phyloP scores from a whole-genome alignment of 2,113 vertebrate genomes.

The Peucedramus taeniatus region DNA sequence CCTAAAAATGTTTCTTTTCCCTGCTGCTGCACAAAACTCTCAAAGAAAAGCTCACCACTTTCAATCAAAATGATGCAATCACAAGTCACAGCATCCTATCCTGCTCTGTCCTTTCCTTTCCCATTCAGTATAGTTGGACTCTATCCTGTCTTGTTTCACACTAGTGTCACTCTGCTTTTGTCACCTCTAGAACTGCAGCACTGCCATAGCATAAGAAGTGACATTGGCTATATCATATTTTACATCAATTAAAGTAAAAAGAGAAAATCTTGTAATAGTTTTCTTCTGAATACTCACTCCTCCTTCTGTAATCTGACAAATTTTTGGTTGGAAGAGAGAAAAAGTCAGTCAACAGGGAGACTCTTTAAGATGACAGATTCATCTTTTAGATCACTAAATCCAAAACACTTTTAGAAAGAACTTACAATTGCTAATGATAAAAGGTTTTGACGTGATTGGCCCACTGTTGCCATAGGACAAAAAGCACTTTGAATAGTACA shows the following conservation, averaged over 20 bases:
- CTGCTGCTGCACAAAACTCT: neutral
- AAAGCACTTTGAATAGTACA: neutral
- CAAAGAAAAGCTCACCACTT: neutral
- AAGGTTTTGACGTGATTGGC: neutral
- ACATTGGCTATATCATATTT: neutral
- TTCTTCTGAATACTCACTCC: neutral
- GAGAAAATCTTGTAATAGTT: neutral
- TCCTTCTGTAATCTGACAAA: neutral
- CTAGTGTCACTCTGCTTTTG: neutral
- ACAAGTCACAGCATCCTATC: neutral
- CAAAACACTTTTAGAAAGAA: neutral
- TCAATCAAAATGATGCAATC: neutral
- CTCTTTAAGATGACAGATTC: neutral
- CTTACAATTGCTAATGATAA: neutral
- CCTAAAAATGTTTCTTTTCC: neutral
- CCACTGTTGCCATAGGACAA: neutral
- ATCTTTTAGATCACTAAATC: neutral
- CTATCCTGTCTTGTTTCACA: neutral
- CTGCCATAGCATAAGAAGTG: neutral
- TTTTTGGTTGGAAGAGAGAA: neutral
- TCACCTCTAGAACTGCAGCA: neutral
- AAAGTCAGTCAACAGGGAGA: neutral
- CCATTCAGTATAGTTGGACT: too few species aligned
- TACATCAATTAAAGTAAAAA: neutral
- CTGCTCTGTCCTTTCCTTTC: neutral